These are phyloP conservation scores for Odontophorus gujanensis DNA, from an alignment of 2,113 vertebrate species.

Conservation along the genomic window DNA sequence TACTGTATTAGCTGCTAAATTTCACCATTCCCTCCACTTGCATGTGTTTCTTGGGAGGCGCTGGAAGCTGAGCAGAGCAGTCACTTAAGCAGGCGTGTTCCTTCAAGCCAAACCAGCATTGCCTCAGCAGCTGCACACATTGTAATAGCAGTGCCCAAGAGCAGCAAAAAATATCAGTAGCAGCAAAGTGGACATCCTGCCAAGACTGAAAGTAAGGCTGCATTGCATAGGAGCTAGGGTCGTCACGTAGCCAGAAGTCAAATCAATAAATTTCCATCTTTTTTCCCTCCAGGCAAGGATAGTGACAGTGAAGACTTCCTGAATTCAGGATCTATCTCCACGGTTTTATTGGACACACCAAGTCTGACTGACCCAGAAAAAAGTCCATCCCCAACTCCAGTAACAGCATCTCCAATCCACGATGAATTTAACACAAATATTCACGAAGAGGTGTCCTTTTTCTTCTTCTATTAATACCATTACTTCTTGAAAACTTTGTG, in stretches of 20 bases:
- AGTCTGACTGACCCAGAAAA: constrained; percentile 80
- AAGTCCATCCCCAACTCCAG: constrained; percentile 62
- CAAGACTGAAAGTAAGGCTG: background rate
- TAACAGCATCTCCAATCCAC: constrained; percentile 59
- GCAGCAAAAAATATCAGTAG: background rate
- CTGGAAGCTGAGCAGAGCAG: background rate
- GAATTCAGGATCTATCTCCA: constrained; percentile 77
- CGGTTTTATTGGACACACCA: constrained; percentile 51
- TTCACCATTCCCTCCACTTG: background rate
- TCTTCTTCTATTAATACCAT: background rate
- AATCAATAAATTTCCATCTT: background rate
- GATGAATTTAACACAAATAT: constrained; percentile 57
- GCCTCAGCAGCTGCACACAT: accelerated
- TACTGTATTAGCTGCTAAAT: background rate
- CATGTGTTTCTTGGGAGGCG: background rate
- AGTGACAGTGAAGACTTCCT: constrained; percentile 80
- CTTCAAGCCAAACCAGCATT: background rate
- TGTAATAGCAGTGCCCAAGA: background rate
- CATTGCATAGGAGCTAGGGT: accelerated
- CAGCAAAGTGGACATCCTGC: background rate
- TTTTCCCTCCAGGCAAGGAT: constrained; percentile 79
- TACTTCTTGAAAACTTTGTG: background rate
- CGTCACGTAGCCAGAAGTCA: background rate
- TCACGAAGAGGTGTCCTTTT: constrained; percentile 73
- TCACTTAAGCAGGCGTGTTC: background rate